Percentiles rank a stretch among this genome's conserved stretches.
Conservation (phyloP, 2,888 invertebrate species). For the Dryobotodes eremita region DNA sequence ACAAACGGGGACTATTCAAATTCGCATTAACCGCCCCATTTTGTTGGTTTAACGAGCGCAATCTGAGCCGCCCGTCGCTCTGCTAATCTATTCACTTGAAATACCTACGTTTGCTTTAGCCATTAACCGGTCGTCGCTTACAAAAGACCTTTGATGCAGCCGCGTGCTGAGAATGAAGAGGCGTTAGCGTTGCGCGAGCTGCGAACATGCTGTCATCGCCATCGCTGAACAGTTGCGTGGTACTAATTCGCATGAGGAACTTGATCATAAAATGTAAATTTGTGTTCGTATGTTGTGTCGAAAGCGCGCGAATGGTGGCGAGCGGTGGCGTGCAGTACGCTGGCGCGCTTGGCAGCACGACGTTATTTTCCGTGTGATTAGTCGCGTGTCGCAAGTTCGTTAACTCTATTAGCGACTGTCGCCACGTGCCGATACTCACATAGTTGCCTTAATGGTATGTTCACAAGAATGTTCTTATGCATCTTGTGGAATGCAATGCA, state of each 20-base stretch:
- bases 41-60: constrained; percentile 65
- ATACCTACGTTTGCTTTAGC: constrained; percentile 57
- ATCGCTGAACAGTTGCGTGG: not conserved
- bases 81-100: constrained; percentile 66
- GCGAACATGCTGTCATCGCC: not conserved
- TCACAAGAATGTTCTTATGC: constrained; percentile 1
- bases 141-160: constrained; percentile 64
- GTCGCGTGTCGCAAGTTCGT: constrained; percentile 14
- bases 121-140: constrained; percentile 56
- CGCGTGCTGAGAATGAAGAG: constrained; percentile 32
- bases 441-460: not conserved
- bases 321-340: not conserved
- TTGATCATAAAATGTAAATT: not conserved
- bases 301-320: too few species aligned
- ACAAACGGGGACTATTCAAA: constrained; percentile 60
- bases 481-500: not conserved
- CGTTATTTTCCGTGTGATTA: constrained; percentile 25
- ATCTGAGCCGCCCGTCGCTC: constrained; percentile 46
- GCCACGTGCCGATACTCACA: constrained; percentile 1
- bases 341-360: not conserved
- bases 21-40: constrained; percentile 64
- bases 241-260: not conserved
- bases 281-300: not conserved
- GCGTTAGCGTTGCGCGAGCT: constrained; percentile 26
- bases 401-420: not conserved